Conservation (phyloP, 2,888 invertebrate genomes). For the Antheraea assamensis region DNA sequence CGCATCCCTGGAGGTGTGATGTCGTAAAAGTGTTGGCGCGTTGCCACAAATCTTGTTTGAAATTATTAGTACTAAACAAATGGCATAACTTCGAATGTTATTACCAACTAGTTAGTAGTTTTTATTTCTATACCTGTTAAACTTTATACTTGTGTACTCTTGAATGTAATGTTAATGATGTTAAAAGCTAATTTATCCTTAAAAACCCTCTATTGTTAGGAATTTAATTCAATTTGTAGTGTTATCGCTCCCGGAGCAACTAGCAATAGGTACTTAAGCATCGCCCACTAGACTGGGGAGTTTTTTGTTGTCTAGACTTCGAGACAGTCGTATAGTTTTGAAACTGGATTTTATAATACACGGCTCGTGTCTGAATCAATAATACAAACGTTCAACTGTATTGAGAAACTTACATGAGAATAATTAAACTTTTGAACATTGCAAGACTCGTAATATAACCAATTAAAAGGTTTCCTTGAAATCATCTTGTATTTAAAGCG, state of each 20-base stretch:
- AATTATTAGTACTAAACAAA: background rate
- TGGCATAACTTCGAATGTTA: background rate
- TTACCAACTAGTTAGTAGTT: background rate
- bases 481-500: background rate
- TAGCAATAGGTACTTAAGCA: conserved; percentile 9
- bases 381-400: conserved; percentile 54
- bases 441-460: background rate
- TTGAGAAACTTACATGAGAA: conserved; percentile 12
- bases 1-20: conserved; percentile 34
- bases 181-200: conserved; percentile 7
- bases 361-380: conserved; percentile 55
- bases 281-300: conserved; percentile 21
- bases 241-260: background rate
- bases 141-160: too few species aligned
- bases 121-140: background rate
- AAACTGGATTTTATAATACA: conserved; percentile 59
- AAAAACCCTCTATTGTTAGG: background rate
- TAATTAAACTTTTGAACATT: background rate
- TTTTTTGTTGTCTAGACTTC: conserved; percentile 66
- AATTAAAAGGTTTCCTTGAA: too few species aligned
- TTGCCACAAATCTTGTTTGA: conserved; percentile 2
- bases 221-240: conserved; percentile 20
- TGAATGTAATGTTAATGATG: too few species aligned
- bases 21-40: conserved; percentile 24
- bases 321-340: conserved; percentile 48